Conservation (phyloP, 2,888 invertebrate species). For the Bedellia somnulentella region DNA sequence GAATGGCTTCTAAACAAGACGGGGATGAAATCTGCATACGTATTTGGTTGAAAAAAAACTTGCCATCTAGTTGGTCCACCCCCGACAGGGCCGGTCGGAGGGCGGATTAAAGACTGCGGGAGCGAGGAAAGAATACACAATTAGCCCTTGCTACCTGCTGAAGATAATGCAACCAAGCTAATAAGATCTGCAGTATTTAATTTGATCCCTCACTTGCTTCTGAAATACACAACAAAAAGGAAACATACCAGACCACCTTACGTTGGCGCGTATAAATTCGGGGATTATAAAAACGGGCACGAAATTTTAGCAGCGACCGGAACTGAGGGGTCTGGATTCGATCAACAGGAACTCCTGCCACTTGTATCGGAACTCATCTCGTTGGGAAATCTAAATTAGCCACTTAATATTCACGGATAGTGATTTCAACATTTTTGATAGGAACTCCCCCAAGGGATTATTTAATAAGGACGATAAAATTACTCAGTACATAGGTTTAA, state of each 20-base stretch:
- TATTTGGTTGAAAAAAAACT: conserved; percentile 47
- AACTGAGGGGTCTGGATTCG: conserved; percentile 47
- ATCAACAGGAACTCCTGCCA: conserved; percentile 24
- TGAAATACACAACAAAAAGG: conserved; percentile 8
- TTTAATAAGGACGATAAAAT: no score
- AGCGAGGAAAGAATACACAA: conserved; percentile 61
- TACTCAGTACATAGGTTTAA: no score
- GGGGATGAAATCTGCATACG: conserved; percentile 26
- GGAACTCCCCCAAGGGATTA: no score
- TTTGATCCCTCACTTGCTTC: conserved; percentile 16
- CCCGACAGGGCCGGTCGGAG: conserved; percentile 26
- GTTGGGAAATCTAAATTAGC: conserved; percentile 53
- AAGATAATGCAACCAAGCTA: conserved; percentile 42
- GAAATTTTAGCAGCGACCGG: conserved; percentile 46
- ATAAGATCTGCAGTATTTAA: conserved; percentile 14
- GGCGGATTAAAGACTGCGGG: conserved; percentile 53
- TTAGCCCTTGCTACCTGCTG: conserved; percentile 57
- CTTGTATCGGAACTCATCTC: conserved; percentile 38
- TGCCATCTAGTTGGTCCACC: conserved; percentile 49
- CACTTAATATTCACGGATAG: conserved; percentile 44
- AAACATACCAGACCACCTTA: conserved; percentile 13
- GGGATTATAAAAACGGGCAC: conserved; percentile 48
- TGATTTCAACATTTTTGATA: no score
- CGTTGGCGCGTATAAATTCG: conserved; percentile 31
- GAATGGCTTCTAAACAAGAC: neutral